phyloP scores from a whole-genome alignment of 2,888 invertebrate genomes.

The Tholera decimalis region DNA sequence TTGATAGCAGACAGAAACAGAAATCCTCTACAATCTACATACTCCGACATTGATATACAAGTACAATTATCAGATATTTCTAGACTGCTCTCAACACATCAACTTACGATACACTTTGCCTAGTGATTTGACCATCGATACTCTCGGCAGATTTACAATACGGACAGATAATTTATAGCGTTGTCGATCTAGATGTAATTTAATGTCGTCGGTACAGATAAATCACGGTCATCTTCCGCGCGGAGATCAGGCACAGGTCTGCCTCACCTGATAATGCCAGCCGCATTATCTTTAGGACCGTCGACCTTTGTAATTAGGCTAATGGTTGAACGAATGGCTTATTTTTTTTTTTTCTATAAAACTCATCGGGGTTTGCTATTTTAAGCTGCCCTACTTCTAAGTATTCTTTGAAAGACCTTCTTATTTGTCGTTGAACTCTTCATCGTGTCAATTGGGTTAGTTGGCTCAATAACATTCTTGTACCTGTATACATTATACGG shows the following conservation, averaged over 20 bases:
- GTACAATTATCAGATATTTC: slow-evolving; percentile 46
- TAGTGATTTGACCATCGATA: slow-evolving; percentile 87
- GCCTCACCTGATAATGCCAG: slow-evolving; percentile 81
- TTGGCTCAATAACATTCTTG: slow-evolving; percentile 7
- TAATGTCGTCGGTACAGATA: slow-evolving; percentile 88
- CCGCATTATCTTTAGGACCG: slow-evolving; percentile 71
- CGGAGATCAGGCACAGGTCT: slow-evolving; percentile 82
- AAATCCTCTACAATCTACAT: slow-evolving; percentile 27
- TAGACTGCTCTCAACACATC: slow-evolving; percentile 56
- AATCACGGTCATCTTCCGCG: slow-evolving; percentile 87
- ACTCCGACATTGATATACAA: slow-evolving; percentile 37
- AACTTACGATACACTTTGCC: slow-evolving; percentile 61
- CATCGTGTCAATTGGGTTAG: neutral
- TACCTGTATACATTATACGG: neutral
- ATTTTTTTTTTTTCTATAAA: slow-evolving; percentile 19
- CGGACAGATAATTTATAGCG: slow-evolving; percentile 87
- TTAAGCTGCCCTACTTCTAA: slow-evolving; percentile 13
- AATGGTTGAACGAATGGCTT: slow-evolving; percentile 51
- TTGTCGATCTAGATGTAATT: slow-evolving; percentile 91
- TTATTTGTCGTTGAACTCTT: slow-evolving; percentile 31
- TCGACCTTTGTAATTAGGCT: slow-evolving; percentile 75
- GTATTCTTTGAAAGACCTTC: slow-evolving; percentile 2
- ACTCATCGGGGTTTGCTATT: slow-evolving; percentile 2
- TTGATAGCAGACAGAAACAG: slow-evolving; percentile 11
- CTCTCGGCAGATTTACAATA: slow-evolving; percentile 89